phyloP scores from a whole-genome alignment of 2,888 invertebrate genomes.

The Eupithecia insigniata region DNA sequence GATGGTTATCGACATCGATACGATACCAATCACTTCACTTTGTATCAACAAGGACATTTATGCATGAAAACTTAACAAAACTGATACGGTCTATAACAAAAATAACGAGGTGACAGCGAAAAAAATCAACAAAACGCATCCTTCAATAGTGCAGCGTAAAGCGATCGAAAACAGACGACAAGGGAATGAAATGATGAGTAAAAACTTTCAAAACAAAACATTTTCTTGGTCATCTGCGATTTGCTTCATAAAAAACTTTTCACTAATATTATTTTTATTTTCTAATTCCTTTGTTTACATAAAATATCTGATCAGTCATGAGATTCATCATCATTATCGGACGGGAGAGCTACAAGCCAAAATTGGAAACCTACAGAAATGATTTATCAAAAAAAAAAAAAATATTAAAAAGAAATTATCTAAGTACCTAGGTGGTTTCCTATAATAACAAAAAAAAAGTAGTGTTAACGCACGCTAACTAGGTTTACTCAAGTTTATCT shows the following conservation, averaged over 20 bases:
- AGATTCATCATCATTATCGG: background rate
- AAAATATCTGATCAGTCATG: background rate
- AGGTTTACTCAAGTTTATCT: background rate
- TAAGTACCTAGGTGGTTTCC: background rate
- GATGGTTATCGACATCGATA: conserved; percentile 3
- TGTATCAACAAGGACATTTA: background rate
- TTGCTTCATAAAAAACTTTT: background rate
- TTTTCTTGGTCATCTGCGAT: background rate
- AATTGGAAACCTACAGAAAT: background rate
- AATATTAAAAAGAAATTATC: too few species aligned
- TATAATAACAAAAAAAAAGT: background rate
- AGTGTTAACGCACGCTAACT: background rate
- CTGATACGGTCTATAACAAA: background rate
- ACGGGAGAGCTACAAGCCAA: background rate
- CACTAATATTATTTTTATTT: background rate
- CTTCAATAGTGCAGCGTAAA: too few species aligned
- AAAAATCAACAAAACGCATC: background rate
- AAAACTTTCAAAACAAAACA: too few species aligned
- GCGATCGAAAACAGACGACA: background rate
- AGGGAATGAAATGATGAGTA: background rate
- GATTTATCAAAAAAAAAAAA: too few species aligned
- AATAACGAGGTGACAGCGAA: background rate
- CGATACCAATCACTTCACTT: background rate
- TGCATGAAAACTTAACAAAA: background rate
- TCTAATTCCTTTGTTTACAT: background rate